Evolutionary conservation across 2,888 invertebrate genomes (phyloP).

Genomic region (Orthonychiurus folsomi): DNA sequence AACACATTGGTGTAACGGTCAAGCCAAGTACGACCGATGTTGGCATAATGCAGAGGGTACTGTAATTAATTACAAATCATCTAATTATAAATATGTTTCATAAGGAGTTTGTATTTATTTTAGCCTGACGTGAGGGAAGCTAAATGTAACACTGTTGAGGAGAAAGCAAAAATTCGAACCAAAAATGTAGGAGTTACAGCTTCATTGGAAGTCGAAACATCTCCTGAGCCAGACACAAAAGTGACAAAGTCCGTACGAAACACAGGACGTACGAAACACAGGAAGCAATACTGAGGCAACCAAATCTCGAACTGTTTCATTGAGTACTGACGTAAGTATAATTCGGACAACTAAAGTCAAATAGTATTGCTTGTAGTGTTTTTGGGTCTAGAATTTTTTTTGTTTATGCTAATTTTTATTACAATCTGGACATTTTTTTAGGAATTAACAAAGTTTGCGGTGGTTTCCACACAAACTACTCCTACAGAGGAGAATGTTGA

Average conservation of each 20-base stretch:
- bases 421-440: too few species aligned
- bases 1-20: constrained; percentile 29
- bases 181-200: not conserved
- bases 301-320: not conserved
- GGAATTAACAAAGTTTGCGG: not conserved
- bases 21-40: constrained; percentile 46
- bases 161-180: too few species aligned
- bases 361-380: too few species aligned
- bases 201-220: not conserved
- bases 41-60: constrained; percentile 44
- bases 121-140: not conserved
- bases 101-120: not conserved
- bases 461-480: not conserved
- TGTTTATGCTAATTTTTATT: too few species aligned
- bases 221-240: not conserved
- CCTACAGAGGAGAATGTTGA: too few species aligned
- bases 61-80: not conserved
- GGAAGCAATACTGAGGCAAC: not conserved
- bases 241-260: not conserved
- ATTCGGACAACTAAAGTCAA: too few species aligned
- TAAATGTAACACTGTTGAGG: not conserved
- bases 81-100: too few species aligned
- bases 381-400: too few species aligned
- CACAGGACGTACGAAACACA: not conserved
- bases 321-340: not conserved